Conservation (phyloP, 2,113 vertebrate species). For the Telmatochromis sp. region DNA sequence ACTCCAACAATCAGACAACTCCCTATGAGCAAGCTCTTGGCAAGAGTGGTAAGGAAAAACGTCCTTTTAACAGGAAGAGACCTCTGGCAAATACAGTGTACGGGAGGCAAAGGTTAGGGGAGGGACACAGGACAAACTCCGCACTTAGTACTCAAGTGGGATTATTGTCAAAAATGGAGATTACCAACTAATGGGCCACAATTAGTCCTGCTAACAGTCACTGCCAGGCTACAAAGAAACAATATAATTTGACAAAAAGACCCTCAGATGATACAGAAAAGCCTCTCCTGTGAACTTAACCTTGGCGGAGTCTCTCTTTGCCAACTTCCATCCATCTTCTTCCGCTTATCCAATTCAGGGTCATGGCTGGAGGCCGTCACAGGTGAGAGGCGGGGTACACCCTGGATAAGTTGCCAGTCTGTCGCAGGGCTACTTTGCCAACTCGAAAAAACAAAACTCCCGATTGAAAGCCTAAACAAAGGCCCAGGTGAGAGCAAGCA, state of each 20-base stretch:
- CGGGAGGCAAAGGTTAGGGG: neutral
- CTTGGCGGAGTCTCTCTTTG: neutral
- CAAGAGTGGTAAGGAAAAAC: neutral
- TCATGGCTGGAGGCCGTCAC: neutral
- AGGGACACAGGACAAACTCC: neutral
- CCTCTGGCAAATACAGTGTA: rapidly evolving
- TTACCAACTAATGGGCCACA: neutral
- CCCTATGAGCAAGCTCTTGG: neutral
- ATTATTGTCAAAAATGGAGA: neutral
- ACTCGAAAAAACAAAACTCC: neutral
- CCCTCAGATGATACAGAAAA: neutral
- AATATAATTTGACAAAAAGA: neutral
- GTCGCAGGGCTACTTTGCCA: neutral
- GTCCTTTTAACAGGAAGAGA: neutral
- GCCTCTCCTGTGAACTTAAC: neutral
- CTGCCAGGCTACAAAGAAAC: neutral
- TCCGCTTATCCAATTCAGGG: neutral
- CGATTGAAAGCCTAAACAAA: neutral
- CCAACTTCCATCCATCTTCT: neutral
- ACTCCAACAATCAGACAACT: neutral
- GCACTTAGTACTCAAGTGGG: neutral
- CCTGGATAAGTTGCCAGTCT: neutral
- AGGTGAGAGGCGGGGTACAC: neutral
- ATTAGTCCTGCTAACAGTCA: neutral
- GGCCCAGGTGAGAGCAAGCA: neutral